Conservation (phyloP, 2,888 invertebrate species). For the Tenthredo distinguenda region DNA sequence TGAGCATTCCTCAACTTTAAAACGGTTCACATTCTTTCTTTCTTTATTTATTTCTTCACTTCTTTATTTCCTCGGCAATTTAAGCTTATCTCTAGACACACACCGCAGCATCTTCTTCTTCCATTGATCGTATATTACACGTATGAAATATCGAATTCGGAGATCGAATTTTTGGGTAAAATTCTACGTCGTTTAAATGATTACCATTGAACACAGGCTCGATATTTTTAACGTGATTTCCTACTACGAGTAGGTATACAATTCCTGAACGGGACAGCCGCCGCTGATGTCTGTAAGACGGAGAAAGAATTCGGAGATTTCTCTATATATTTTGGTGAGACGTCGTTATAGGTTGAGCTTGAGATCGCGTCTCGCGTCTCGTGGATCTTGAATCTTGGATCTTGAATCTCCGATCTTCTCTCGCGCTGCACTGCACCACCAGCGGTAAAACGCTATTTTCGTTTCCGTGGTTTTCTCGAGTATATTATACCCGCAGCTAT, state of each 20-base stretch:
- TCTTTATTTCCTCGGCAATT: background rate
- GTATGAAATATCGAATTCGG: too few species aligned
- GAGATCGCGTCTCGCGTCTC: background rate
- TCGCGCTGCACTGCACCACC: background rate
- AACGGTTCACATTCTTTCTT: slow-evolving; percentile 1
- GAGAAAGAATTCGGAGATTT: slow-evolving; percentile 23
- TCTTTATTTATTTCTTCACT: background rate
- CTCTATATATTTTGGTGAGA: slow-evolving; percentile 29
- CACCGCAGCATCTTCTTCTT: background rate
- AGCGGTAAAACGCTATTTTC: slow-evolving; percentile 28
- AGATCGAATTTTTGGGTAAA: too few species aligned
- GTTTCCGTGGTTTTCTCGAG: slow-evolving; percentile 38
- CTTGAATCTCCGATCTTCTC: slow-evolving; percentile 1
- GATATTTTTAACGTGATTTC: background rate
- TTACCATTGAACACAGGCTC: background rate
- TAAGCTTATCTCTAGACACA: background rate
- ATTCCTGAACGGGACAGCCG: slow-evolving; percentile 32
- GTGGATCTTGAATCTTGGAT: slow-evolving; percentile 6
- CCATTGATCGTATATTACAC: too few species aligned
- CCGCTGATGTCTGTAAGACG: background rate
- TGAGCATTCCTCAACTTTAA: slow-evolving; percentile 13
- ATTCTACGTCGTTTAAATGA: too few species aligned
- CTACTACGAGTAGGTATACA: background rate
- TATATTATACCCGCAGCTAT: background rate
- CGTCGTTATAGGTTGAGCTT: background rate